Evolutionary conservation across 2,888 invertebrate genomes (phyloP).

Genomic region (Idaea biselata): DNA sequence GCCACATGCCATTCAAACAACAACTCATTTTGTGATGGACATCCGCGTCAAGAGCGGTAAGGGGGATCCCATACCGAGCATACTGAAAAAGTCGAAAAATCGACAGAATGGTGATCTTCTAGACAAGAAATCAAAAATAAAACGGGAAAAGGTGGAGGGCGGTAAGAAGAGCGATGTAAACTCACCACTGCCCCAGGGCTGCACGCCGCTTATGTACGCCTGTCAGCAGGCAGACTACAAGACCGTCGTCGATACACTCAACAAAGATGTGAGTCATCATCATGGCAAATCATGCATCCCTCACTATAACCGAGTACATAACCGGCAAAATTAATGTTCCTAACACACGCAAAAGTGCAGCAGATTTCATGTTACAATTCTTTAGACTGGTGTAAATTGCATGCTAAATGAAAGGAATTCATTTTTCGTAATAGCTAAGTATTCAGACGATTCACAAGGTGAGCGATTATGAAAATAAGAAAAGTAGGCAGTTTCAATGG

Average conservation of each 20-base stretch:
- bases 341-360: background rate
- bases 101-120: constrained; percentile 64
- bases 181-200: constrained; percentile 82
- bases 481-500: constrained; percentile 43
- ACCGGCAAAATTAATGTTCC: background rate
- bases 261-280: constrained; percentile 84
- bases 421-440: constrained; percentile 5
- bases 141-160: constrained; percentile 65
- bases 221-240: constrained; percentile 93
- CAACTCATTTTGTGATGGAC: constrained; percentile 67
- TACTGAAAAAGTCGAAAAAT: constrained; percentile 69
- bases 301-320: background rate
- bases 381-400: background rate
- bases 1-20: constrained; percentile 46
- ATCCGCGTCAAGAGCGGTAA: constrained; percentile 64
- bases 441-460: constrained; percentile 28
- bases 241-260: constrained; percentile 86
- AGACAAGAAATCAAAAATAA: constrained; percentile 72
- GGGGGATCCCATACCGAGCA: constrained; percentile 73
- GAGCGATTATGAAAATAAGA: constrained; percentile 50
- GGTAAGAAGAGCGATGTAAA: constrained; percentile 60
- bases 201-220: constrained; percentile 94
- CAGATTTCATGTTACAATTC: background rate
- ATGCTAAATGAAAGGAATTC: background rate
- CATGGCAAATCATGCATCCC: background rate